Conservation (phyloP, 2,888 invertebrate species). For the Tetrapedia diversipes region DNA sequence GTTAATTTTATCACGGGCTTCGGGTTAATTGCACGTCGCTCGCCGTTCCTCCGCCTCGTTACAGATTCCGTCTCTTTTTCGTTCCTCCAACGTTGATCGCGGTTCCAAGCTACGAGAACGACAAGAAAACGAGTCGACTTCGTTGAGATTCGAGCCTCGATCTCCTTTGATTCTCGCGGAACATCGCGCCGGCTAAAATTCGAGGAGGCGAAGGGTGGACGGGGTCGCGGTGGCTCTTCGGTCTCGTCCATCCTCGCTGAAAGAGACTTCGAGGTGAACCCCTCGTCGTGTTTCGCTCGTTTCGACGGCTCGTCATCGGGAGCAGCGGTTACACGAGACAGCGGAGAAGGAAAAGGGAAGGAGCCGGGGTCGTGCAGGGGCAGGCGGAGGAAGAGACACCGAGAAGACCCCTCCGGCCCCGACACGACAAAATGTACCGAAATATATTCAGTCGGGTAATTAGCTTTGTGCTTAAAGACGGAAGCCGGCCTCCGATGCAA, state of each 20-base stretch:
- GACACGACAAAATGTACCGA: slow-evolving; percentile 69
- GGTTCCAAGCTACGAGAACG: background rate
- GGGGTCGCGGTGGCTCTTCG: background rate
- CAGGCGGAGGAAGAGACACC: slow-evolving; percentile 39
- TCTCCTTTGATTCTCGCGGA: background rate
- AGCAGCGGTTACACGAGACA: slow-evolving; percentile 36
- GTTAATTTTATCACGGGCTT: slow-evolving; percentile 43
- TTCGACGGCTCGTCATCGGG: slow-evolving; percentile 42
- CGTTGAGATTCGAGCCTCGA: background rate
- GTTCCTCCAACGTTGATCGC: background rate
- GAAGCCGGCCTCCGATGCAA: slow-evolving; percentile 59
- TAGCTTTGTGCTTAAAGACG: slow-evolving; percentile 70
- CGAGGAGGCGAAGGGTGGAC: background rate
- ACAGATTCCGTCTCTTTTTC: background rate
- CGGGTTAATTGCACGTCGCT: background rate
- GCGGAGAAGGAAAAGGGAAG: slow-evolving; percentile 36
- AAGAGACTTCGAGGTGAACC: slow-evolving; percentile 31
- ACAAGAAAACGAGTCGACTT: background rate
- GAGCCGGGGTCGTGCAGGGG: slow-evolving; percentile 1
- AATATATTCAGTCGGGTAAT: slow-evolving; percentile 71
- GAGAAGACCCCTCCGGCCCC: slow-evolving; percentile 61
- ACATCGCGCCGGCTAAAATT: background rate
- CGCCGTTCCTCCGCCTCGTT: background rate
- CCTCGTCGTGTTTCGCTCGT: slow-evolving; percentile 39
- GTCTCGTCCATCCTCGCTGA: slow-evolving; percentile 25